Conservation (phyloP, 2,888 invertebrate genomes). For the Agrochola litura region DNA sequence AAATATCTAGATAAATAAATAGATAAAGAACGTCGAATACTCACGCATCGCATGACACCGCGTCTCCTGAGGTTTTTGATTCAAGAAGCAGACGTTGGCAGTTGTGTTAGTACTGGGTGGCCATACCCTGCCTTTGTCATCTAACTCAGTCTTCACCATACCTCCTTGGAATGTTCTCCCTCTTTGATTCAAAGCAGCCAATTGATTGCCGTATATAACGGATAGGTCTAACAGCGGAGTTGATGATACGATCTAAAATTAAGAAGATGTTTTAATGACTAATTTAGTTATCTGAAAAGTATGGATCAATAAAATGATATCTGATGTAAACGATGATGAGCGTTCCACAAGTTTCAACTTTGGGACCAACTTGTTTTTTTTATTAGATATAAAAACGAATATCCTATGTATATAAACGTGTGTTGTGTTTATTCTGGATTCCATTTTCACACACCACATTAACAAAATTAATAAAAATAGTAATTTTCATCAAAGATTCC, state of each 20-base stretch:
- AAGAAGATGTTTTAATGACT: background rate
- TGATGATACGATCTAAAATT: slow-evolving; percentile 70
- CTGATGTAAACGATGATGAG: background rate
- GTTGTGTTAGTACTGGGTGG: slow-evolving; percentile 70
- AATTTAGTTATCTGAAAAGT: background rate
- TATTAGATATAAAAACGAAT: background rate
- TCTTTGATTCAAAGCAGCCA: slow-evolving; percentile 54
- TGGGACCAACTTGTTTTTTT: background rate
- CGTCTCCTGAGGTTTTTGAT: slow-evolving; percentile 69
- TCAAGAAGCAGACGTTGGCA: slow-evolving; percentile 67
- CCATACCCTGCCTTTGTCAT: slow-evolving; percentile 74
- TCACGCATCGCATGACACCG: slow-evolving; percentile 73
- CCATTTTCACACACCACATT: background rate
- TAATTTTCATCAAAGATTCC: background rate
- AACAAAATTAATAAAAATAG: background rate
- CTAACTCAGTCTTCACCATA: slow-evolving; percentile 72
- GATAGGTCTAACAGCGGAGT: slow-evolving; percentile 74
- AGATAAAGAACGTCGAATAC: slow-evolving; percentile 34
- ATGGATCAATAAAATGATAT: background rate
- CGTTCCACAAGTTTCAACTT: background rate
- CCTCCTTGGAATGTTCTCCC: slow-evolving; percentile 71
- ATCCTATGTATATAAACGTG: background rate
- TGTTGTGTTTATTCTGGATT: background rate
- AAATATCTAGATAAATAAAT: background rate
- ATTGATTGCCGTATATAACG: slow-evolving; percentile 67